Evolutionary conservation across 2,797 vertebrate species (phyloP), one percentile per base, ranked within the genome.

Genomic region (Sebastes trivittatus): DNA sequence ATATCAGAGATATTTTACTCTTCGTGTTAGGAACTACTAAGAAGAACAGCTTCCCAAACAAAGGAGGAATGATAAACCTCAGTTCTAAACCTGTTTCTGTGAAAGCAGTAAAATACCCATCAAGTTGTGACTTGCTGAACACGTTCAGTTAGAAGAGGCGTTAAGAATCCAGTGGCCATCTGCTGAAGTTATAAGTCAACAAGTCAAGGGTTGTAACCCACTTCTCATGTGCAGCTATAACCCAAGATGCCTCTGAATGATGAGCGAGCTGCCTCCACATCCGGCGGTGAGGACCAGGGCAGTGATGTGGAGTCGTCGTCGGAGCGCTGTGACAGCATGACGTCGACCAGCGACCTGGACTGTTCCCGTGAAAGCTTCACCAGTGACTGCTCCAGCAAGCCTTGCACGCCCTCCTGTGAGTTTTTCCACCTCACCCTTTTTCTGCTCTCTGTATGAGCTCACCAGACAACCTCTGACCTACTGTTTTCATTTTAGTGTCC

Each of bases 371-470:
- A 97, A 80, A 98, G 97, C 87, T 98, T 98, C 88, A 97, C 95
- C 29, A 99, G 98, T 0, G 96, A 97, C 83, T 94, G 95, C 86
- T 98, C 97, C 83, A 98, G 98, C 96, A 98, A 98, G 72, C 95
- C 96, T 68, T 95, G 96, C 89, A 97, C 98, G 1, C 98, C 97
- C 36, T 96, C 96, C 0, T 98, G 98, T 99, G 94, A 97, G 97
- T 89, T 23, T 60, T 3, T 3, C 1, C 23, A 13, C 7, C 14
- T 23, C 18, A 6, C 3, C 7, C 5, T 13, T 46, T 80, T 36
- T 61, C 5, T 60, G 11, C 18, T 22, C 8, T 42, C 7, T 38
- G 14, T 64, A 60, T 60, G 66, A 55, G 0, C 4, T 80, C 71
- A 13, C 14, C 2, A 4, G 4, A 62, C 7, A 9, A 27, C 18